Evolutionary conservation across 2,888 invertebrate species (phyloP), one percentile per base, ranked within the genome.

Genomic region (Melinopterus prodromus): DNA sequence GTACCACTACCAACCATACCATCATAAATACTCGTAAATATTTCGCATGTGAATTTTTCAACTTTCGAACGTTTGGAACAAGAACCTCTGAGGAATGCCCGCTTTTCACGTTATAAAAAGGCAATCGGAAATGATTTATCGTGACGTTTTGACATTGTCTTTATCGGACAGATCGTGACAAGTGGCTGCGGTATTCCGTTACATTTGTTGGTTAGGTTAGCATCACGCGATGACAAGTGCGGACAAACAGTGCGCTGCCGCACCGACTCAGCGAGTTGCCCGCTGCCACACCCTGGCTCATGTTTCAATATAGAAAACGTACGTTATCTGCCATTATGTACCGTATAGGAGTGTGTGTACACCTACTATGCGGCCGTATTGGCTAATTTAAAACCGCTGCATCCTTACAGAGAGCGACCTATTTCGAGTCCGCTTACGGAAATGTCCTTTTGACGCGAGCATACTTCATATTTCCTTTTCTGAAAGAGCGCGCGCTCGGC

Each of bases 291-390:
- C 84, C 84, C 82, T 81, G 71, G 78, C 81, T 82, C 79, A 81
- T 81, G 83, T 83, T 83, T 82, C 83, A 83, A 83, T 83, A 84
- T 81, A 82, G 82, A 82, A 53, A 77, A 77, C 80, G 80, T 78
- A 78, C 79, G 82, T 84, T 83, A 84, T 84, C 84, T 83, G 81
- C 83, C 82, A 79, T 79, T 79, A 75, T 74, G 35, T 74, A 35
- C 74, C 37, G 37, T 37, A 37, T n/a, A 35, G 35, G 74, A 35
- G 36, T 37, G 74, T 74, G 74, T 74, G 74, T 71, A 71, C 35
- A 71, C 71, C 53, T 53, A 53, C 53, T 53, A 53, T 53, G 53
- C 53, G 53, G 53, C 37, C 74, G 74, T 74, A 36, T 74, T 26
- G 36, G n/a, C 26, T 74, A 36, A 74, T 37, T 74, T 74, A 36